These are phyloP conservation scores for Misgurnus mizolepis DNA, from an alignment of 2,113 vertebrate genomes.

Conservation along the genomic window DNA sequence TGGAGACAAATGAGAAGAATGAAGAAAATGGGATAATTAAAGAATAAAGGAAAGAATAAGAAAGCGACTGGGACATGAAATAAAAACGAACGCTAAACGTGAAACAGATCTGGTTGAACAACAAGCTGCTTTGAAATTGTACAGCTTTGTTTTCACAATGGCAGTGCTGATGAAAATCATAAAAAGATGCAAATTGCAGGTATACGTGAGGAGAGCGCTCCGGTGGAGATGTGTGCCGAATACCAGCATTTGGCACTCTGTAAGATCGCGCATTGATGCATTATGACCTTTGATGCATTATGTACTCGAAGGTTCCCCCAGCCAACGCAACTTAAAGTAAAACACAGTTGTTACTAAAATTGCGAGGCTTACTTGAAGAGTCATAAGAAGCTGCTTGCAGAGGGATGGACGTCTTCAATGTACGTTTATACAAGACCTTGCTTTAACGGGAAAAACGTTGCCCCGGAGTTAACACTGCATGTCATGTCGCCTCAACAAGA, in stretches of 20 bases:
- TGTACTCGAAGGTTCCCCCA: too few relatives aligned
- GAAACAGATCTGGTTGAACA: neutral
- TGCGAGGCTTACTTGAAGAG: slow-evolving; percentile 9
- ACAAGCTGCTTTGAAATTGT: slow-evolving; percentile 13
- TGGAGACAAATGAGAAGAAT: slow-evolving; percentile 1
- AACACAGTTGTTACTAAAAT: neutral
- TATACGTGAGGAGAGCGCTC: slow-evolving; percentile 9
- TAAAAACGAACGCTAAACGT: neutral
- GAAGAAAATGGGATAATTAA: neutral
- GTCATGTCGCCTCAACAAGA: neutral
- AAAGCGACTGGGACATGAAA: neutral
- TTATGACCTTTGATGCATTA: too few relatives aligned
- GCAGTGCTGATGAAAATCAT: slow-evolving; percentile 10
- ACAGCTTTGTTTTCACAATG: neutral
- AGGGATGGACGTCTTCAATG: slow-evolving; percentile 21
- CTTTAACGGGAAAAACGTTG: neutral
- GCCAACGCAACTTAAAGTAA: too few relatives aligned
- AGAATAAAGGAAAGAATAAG: neutral
- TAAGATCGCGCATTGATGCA: too few relatives aligned
- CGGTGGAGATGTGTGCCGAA: neutral
- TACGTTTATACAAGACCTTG: slow-evolving; percentile 32
- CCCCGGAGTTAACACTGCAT: neutral
- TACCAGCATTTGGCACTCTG: neutral
- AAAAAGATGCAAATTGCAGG: slow-evolving; percentile 31
- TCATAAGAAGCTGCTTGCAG: neutral